Base-by-base conservation (phyloP, 2,888 invertebrate genomes). In the Drosophila histrio region DNA sequence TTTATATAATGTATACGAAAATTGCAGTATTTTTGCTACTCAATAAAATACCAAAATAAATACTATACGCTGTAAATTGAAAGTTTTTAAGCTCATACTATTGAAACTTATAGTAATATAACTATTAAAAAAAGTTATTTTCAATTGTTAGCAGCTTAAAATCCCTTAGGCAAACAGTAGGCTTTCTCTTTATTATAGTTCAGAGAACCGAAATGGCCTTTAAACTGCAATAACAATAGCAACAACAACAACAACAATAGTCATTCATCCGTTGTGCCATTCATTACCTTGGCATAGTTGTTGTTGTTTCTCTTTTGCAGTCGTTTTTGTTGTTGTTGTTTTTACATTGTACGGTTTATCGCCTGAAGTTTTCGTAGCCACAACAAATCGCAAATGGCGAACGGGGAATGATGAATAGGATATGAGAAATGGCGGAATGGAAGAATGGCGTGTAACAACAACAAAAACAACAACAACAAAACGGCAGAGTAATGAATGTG, bases 351-450 rank as follows among this genome's bases (percentile, higher is more conserved):
- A 68, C 34, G 70, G 64, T 68, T 82, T 79, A 81, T 71, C 63
- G 80, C 57, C 53, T 65, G 76, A 82, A 79, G 82, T 79, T 61
- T 56, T 50, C n/a, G 63, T 70, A 77, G 79, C 72, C 70, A 76
- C 79, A 80, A 85, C 82, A 80, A 80, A 72, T 85, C 69, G 58
- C 71, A 53, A 66, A 41, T 64, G 64, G 43, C 69, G 62, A 62
- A 54, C 34, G 57, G 47, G 36, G 50, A 50, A 34, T 43, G 59
- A 52, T 47, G 52, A 59, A 60, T 61, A 26, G 34, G 39, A 41
- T 22, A 32, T 41, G 41, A 43, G 24, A 19, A 38, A 54, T 32
- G 57, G 43, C 17, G n/a, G 56, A 38, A 26, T 41, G 46, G 28
- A 28, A 21, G 5, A 44, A 70, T 68, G 60, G 78, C 78, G 75